A percentile compares a stretch with the other conserved stretches of the same genome.
Evolutionary conservation across 2,113 vertebrate genomes (phyloP).

Genomic region (Speoplatyrhinus poulsoni): DNA sequence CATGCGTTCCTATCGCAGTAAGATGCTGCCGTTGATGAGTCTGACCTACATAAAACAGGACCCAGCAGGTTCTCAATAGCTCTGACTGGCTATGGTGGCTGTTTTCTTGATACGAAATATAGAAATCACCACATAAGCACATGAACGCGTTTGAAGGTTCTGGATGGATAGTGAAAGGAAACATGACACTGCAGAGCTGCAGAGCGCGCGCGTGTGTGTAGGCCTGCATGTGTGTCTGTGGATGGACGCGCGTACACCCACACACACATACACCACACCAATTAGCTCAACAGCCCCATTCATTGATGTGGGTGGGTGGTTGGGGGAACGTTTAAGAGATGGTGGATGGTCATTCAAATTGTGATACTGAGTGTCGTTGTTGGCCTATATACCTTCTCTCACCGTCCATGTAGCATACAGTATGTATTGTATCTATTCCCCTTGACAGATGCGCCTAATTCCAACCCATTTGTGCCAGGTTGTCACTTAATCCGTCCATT

Average conservation of each 20-base stretch:
- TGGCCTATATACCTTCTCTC: conserved; percentile 37
- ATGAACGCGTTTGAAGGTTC: conserved; percentile 24
- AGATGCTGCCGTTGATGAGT: conserved; percentile 68
- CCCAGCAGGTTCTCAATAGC: conserved; percentile 41
- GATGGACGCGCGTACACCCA: neutral
- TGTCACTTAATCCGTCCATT: conserved; percentile 65
- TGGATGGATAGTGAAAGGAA: conserved; percentile 35
- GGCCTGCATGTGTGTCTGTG: conserved; percentile 24
- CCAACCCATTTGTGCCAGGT: conserved; percentile 53
- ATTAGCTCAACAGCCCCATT: conserved; percentile 32
- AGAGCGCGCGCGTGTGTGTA: conserved; percentile 17
- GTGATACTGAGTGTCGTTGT: conserved; percentile 57
- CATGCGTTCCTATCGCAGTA: conserved; percentile 55
- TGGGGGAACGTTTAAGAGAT: conserved; percentile 36
- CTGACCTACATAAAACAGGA: conserved; percentile 67
- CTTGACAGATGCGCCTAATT: conserved; percentile 38
- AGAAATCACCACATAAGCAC: conserved; percentile 30
- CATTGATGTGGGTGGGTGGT: conserved; percentile 25
- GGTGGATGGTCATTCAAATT: conserved; percentile 44
- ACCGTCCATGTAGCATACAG: conserved; percentile 12
- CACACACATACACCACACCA: conserved; percentile 31
- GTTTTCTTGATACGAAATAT: conserved; percentile 45
- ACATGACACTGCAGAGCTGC: conserved; percentile 62
- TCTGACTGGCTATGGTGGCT: conserved; percentile 20
- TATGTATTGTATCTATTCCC: conserved; percentile 8